phyloP scores from a whole-genome alignment of 2,797 vertebrate genomes.

The Pipistrellus pipistrellus region DNA sequence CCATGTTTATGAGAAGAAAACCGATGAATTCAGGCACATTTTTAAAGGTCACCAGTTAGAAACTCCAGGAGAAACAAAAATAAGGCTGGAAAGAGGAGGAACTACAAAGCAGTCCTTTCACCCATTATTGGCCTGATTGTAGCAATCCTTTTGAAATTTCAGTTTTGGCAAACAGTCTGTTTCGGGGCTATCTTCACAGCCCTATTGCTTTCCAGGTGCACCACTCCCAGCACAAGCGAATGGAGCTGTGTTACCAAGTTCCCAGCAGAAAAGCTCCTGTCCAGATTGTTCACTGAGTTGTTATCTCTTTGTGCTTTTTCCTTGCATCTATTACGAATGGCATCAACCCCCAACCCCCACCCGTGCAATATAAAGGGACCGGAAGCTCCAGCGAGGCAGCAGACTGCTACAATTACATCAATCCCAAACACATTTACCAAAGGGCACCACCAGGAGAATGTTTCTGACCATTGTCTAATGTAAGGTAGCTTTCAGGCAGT shows the following conservation, averaged over 20 bases:
- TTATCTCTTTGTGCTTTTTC: neutral
- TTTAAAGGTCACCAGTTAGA: conserved; percentile 11
- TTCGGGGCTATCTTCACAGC: neutral
- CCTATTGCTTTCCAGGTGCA: neutral
- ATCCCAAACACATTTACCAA: neutral
- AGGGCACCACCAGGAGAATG: neutral
- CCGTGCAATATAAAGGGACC: neutral
- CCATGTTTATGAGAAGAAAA: neutral
- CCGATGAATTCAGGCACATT: neutral
- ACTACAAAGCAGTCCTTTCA: neutral
- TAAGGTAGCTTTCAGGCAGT: neutral
- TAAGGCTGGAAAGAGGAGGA: neutral
- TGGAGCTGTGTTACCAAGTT: neutral
- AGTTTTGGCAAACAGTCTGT: neutral
- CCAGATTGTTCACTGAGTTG: neutral
- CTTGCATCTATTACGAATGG: neutral
- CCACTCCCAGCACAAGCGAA: neutral
- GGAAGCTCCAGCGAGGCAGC: neutral
- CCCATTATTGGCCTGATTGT: neutral
- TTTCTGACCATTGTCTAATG: neutral
- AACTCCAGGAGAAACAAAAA: neutral
- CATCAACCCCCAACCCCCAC: neutral
- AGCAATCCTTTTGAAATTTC: conserved; percentile 1
- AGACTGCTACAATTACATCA: neutral
- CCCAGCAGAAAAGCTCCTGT: neutral